phyloP scores from a whole-genome alignment of 2,797 vertebrate genomes.

The Simalia tracyae region DNA sequence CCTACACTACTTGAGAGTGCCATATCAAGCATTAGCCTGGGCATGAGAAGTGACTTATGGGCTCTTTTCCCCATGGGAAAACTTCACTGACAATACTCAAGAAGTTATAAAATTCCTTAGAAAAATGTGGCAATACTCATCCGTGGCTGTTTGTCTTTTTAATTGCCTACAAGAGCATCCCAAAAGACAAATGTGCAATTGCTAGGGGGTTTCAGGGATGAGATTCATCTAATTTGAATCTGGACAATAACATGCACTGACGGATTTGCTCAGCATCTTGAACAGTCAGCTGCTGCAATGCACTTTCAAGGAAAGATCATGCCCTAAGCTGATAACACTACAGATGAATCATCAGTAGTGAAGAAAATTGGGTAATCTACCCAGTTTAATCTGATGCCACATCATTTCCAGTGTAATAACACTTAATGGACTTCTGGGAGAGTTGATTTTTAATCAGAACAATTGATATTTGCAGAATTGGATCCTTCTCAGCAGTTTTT shows the following conservation, averaged over 20 bases:
- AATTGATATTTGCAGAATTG: slow-evolving; percentile 31
- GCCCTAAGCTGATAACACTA: slow-evolving; percentile 32
- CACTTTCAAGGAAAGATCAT: slow-evolving; percentile 7
- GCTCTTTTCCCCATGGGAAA: slow-evolving; percentile 21
- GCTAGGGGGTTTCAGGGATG: slow-evolving; percentile 49
- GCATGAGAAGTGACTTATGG: slow-evolving; percentile 30
- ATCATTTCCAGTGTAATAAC: slow-evolving; percentile 23
- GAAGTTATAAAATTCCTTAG: slow-evolving; percentile 28
- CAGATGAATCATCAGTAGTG: slow-evolving; percentile 17
- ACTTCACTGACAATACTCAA: slow-evolving; percentile 46
- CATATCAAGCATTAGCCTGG: slow-evolving; percentile 25
- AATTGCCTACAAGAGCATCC: slow-evolving; percentile 34
- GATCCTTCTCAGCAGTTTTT: background rate
- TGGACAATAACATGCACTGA: slow-evolving; percentile 44
- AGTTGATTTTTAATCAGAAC: background rate
- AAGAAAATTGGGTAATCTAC: slow-evolving; percentile 37
- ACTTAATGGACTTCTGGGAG: background rate
- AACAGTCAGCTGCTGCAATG: slow-evolving; percentile 11
- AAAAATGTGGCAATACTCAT: background rate
- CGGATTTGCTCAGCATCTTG: slow-evolving; percentile 41
- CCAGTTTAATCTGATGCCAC: slow-evolving; percentile 28
- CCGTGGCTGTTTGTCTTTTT: background rate
- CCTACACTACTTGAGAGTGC: slow-evolving; percentile 42
- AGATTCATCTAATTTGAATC: slow-evolving; percentile 50
- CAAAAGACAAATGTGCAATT: slow-evolving; percentile 39